Conservation (phyloP, 2,888 invertebrate genomes). For the Cantharis flavilabris region DNA sequence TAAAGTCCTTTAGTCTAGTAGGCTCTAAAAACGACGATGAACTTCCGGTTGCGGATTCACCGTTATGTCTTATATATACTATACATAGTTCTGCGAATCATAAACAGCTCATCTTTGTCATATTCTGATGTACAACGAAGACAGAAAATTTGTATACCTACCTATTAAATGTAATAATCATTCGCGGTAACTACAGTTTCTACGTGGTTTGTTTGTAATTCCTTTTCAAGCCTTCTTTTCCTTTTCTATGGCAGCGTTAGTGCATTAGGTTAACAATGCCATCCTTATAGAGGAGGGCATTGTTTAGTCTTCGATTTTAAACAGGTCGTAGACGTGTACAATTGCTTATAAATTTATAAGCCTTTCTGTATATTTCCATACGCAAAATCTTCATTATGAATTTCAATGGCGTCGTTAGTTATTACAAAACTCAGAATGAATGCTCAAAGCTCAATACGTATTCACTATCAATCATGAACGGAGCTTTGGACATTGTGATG, state of each 20-base stretch:
- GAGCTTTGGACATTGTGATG: not conserved
- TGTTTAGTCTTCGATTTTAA: constrained; percentile 24
- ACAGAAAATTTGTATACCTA: constrained; percentile 9
- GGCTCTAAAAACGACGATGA: constrained; percentile 50
- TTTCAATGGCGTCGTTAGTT: not conserved
- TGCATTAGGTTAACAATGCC: constrained; percentile 37
- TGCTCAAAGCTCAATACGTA: not conserved
- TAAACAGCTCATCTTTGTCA: constrained; percentile 16
- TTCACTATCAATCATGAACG: not conserved
- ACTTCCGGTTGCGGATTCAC: constrained; percentile 54
- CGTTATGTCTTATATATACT: constrained; percentile 43
- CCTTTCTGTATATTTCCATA: not conserved
- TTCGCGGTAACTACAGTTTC: constrained; percentile 9
- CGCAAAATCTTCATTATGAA: not conserved
- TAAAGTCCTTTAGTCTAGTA: constrained; percentile 54
- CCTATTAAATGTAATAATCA: constrained; percentile 18
- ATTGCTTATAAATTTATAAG: constrained; percentile 22
- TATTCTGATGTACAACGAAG: constrained; percentile 4
- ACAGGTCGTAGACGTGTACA: constrained; percentile 31
- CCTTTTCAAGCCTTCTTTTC: constrained; percentile 30
- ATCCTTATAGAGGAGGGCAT: constrained; percentile 31
- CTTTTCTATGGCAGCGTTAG: constrained; percentile 28
- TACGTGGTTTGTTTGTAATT: constrained; percentile 29
- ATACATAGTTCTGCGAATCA: constrained; percentile 27
- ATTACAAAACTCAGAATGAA: not conserved